Conservation (phyloP, 2,113 vertebrate species). For the Turnix velox region DNA sequence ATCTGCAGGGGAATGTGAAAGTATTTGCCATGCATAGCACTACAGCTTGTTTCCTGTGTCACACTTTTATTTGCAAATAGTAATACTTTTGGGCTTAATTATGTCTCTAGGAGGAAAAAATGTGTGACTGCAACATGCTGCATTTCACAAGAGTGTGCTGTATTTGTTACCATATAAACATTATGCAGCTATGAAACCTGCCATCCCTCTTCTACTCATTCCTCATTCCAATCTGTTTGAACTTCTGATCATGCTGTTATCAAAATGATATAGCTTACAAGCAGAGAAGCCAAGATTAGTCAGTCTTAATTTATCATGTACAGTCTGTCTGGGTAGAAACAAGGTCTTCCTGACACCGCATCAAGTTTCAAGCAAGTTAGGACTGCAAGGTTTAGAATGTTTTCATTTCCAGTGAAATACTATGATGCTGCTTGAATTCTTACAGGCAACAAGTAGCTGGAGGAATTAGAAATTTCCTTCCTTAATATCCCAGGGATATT, state of each 20-base stretch:
- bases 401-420: constrained; percentile 20
- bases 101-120: not conserved
- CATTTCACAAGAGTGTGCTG: not conserved
- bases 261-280: not conserved
- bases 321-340: not conserved
- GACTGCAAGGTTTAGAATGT: not conserved
- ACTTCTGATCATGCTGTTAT: not conserved
- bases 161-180: not conserved
- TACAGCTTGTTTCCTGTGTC: not conserved
- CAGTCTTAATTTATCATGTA: not conserved
- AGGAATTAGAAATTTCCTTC: constrained; percentile 51
- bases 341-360: not conserved
- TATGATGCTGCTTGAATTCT: constrained; percentile 16
- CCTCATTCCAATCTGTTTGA: not conserved
- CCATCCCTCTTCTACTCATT: not conserved
- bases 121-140: not conserved
- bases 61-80: not conserved
- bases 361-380: not conserved
- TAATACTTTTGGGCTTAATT: not conserved
- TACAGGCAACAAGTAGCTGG: constrained; percentile 23
- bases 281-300: not conserved
- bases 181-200: not conserved
- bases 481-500: constrained; percentile 26
- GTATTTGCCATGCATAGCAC: not conserved
- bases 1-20: not conserved